A percentile compares a stretch with the other conserved stretches of the same genome.
Evolutionary conservation across 2,797 vertebrate genomes (phyloP).

Genomic region (Tragopan temminckii): DNA sequence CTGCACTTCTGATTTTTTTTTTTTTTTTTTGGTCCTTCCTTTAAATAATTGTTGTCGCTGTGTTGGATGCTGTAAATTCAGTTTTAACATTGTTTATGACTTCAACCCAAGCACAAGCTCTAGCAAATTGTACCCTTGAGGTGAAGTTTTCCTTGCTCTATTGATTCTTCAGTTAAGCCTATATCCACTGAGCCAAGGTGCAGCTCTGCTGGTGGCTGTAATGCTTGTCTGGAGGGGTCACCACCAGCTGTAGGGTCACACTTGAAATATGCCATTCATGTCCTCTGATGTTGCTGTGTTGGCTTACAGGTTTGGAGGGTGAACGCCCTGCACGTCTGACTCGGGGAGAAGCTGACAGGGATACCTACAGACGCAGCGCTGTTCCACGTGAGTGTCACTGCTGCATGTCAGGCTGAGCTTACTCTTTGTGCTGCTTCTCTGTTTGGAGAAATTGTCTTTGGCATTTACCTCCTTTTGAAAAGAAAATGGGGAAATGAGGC

Average conservation of each 20-base stretch:
- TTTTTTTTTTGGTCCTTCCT: neutral
- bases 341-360: constrained; percentile 95
- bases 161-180: fast-evolving
- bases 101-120: neutral
- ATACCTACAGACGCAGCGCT: constrained; percentile 94
- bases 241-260: neutral
- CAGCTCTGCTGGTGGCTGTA: neutral
- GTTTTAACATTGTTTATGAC: neutral
- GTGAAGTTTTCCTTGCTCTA: neutral
- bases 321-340: constrained; percentile 95
- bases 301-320: constrained; percentile 90
- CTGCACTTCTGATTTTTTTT: neutral
- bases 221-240: neutral
- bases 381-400: constrained; percentile 89
- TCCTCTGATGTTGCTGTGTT: neutral
- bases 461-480: neutral
- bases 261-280: no score
- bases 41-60: neutral
- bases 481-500: neutral
- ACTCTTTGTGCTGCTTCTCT: neutral
- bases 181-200: fast-evolving
- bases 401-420: neutral
- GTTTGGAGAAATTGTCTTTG: neutral
- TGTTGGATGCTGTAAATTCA: neutral
- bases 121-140: neutral